Evolutionary conservation across 2,113 vertebrate species (phyloP), one percentile per base, ranked within the genome.

Genomic region (Myiagra hebetior): DNA sequence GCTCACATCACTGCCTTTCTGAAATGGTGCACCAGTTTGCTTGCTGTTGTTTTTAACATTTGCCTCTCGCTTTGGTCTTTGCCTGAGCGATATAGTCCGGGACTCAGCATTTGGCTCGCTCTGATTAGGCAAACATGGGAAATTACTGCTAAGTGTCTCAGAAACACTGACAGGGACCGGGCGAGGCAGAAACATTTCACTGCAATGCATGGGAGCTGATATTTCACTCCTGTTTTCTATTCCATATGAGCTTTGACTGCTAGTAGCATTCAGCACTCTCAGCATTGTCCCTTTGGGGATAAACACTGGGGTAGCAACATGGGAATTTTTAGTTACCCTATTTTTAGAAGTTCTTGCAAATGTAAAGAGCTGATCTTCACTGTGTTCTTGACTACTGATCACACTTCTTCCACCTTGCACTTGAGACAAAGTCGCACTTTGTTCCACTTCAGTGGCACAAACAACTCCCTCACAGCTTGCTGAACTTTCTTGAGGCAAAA

Each of bases 231-330:
- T 46, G 2, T 59, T 89, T 59, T 97, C 80, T 44, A 84, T 49
- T 53, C 96, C 90, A 5, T 23, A 76, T 4, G 96, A 79, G 7
- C 72, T 89, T 46, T 97, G 92, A 30, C 33, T 88, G 35, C 65
- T 81, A 49, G 96, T 94, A 55, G 96, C 90, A 50, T 97, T 98
- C 28, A 98, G 87, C 20, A 98, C 98, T 82, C 97, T 97, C 78
- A 98, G 62, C 86, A 98, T 97, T 20, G 98, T 97, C 50, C 98
- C 98, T 95, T 97, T 97, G 24, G 98, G 98, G 88, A 98, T 98
- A 91, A 98, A 96, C 27, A 98, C 87, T 11, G 98, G 98, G 22
- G 97, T 56, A 35, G 97, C 92, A 49, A 95, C 93, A 19, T 94
- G 96, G 23, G 95, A 83, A 85, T 97, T 97, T 87, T 96, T 96